Percentiles rank a stretch among this genome's conserved stretches.
Evolutionary conservation across 2,797 vertebrate species (phyloP).

Genomic region (Synaphobranchus kaupii): DNA sequence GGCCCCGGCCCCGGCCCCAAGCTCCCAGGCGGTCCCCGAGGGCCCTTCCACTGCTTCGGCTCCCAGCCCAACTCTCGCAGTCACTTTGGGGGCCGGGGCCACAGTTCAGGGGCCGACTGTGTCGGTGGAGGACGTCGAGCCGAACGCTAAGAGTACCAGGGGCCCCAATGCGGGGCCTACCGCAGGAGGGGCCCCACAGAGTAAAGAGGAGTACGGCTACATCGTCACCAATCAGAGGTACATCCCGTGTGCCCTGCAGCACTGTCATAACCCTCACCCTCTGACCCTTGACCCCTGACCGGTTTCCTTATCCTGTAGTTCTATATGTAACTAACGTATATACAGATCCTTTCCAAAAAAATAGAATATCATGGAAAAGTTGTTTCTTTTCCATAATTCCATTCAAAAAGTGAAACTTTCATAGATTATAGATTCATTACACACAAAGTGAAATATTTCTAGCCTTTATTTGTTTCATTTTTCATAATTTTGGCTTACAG

Average conservation of each 20-base stretch:
- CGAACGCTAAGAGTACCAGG: conserved; percentile 26
- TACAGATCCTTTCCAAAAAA: too few species aligned
- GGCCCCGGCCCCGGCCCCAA: conserved; percentile 30
- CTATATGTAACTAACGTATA: background rate
- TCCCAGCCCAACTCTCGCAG: conserved; percentile 12
- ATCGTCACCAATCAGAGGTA: conserved; percentile 89
- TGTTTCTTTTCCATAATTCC: too few species aligned
- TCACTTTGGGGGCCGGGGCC: conserved; percentile 31
- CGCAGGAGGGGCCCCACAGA: background rate
- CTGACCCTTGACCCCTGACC: background rate
- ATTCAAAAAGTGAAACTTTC: too few species aligned
- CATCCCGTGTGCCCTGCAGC: conserved; percentile 26
- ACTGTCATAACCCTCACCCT: background rate
- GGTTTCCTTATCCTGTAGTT: background rate
- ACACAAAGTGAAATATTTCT: too few species aligned
- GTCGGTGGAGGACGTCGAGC: background rate
- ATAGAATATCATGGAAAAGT: too few species aligned
- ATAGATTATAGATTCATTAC: too few species aligned
- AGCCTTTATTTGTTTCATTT: too few species aligned
- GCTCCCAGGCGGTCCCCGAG: conserved; percentile 1
- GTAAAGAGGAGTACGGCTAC: conserved; percentile 79
- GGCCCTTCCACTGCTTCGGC: conserved; percentile 24
- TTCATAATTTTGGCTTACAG: too few species aligned
- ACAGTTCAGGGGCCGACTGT: conserved; percentile 28
- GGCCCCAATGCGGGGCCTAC: background rate